A percentile compares a stretch with the other conserved stretches of the same genome.
Conservation (phyloP, 2,888 invertebrate genomes). For the Lypha dubia region DNA sequence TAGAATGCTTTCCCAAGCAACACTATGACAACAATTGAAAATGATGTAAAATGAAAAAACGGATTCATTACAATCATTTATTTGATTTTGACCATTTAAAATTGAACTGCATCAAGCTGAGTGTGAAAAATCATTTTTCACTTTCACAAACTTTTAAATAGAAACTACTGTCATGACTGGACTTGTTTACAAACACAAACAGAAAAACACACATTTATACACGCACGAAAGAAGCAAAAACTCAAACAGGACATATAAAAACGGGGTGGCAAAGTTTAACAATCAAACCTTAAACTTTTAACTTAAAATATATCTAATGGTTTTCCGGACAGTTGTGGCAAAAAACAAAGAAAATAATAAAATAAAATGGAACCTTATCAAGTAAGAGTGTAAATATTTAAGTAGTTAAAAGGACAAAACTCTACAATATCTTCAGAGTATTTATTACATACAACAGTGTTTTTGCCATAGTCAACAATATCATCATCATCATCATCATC, state of each 20-base stretch:
- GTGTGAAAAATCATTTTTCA: slow-evolving; percentile 70
- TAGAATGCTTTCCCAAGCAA: neutral
- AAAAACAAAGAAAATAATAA: too few relatives aligned
- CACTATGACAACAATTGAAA: slow-evolving; percentile 36
- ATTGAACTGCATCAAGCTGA: slow-evolving; percentile 63
- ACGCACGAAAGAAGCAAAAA: neutral
- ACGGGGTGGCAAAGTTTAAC: slow-evolving; percentile 19
- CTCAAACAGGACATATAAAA: neutral
- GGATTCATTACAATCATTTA: slow-evolving; percentile 59
- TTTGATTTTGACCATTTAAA: slow-evolving; percentile 67
- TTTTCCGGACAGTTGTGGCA: slow-evolving; percentile 17
- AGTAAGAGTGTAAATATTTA: slow-evolving; percentile 4
- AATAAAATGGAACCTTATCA: slow-evolving; percentile 8
- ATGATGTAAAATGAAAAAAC: slow-evolving; percentile 52
- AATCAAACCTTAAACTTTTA: slow-evolving; percentile 43
- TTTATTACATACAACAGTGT: neutral
- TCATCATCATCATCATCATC: slow-evolving; percentile 15
- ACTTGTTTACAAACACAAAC: neutral
- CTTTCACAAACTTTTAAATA: slow-evolving; percentile 52
- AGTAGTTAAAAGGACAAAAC: slow-evolving; percentile 1
- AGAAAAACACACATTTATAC: too few relatives aligned
- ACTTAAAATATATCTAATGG: slow-evolving; percentile 43
- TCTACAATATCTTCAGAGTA: slow-evolving; percentile 2
- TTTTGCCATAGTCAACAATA: too few relatives aligned
- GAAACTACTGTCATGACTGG: neutral